These are phyloP conservation scores for Pseudoatta argentina DNA, from an alignment of 1,140 invertebrate genomes.

Conservation along the genomic window DNA sequence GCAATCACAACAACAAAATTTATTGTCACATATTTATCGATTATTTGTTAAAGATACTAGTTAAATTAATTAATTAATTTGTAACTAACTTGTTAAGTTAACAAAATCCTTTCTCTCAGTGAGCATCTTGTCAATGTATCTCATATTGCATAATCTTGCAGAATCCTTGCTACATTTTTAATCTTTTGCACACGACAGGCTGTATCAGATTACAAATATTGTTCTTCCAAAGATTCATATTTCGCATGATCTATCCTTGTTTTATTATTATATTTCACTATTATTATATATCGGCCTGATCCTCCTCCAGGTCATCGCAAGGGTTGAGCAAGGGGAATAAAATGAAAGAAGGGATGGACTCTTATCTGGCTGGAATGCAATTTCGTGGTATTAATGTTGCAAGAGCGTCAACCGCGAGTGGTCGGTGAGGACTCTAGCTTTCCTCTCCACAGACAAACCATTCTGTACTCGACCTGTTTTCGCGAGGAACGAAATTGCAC, in stretches of 20 bases:
- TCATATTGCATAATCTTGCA: neutral
- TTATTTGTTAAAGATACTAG: no score
- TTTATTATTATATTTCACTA: constrained; percentile 17
- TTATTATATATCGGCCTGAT: constrained; percentile 24
- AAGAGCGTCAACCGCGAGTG: constrained; percentile 27
- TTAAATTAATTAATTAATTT: no score
- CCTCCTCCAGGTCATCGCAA: neutral
- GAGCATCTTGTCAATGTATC: neutral
- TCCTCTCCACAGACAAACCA: neutral
- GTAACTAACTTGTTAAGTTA: no score
- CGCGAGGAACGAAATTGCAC: constrained; percentile 7
- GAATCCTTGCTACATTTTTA: neutral
- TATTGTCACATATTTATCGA: no score
- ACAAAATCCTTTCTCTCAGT: no score
- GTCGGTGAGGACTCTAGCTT: constrained; percentile 18
- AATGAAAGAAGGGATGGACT: neutral
- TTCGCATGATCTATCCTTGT: neutral
- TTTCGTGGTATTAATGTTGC: constrained; percentile 44
- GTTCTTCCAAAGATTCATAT: neutral
- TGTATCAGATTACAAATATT: neutral
- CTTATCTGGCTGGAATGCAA: constrained; percentile 3
- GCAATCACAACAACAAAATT: no score
- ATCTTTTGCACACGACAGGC: neutral
- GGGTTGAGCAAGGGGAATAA: neutral
- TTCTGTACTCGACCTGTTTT: constrained; percentile 1